phyloP scores from a whole-genome alignment of 2,797 vertebrate genomes.

The Tolypeutes matacus region DNA sequence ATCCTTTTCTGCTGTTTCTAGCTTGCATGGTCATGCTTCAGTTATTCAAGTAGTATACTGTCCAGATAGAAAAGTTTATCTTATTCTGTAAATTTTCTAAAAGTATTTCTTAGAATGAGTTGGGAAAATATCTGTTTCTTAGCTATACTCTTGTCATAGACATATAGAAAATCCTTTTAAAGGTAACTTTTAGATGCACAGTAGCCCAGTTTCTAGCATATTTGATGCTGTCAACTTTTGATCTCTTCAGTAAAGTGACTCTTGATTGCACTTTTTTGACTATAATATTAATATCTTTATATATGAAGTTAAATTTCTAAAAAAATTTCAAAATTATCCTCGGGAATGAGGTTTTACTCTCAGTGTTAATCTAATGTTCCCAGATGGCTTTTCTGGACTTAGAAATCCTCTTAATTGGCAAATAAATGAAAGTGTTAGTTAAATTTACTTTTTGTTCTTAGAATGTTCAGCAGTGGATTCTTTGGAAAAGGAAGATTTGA shows the following conservation, averaged over 20 bases:
- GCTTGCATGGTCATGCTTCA: constrained; percentile 5
- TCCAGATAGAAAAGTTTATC: background rate
- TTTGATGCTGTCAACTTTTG: constrained; percentile 32
- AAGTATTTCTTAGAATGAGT: constrained; percentile 32
- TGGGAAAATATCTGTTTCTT: background rate
- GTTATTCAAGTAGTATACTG: background rate
- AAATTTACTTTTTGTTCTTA: constrained; percentile 41
- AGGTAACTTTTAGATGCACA: background rate
- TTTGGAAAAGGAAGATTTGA: constrained; percentile 35
- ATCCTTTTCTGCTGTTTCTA: constrained; percentile 36
- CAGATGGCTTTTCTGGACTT: constrained; percentile 35
- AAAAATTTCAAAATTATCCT: constrained; percentile 39
- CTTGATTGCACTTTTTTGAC: constrained; percentile 1
- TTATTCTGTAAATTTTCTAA: constrained; percentile 36
- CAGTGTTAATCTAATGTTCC: constrained; percentile 26
- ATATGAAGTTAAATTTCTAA: constrained; percentile 68
- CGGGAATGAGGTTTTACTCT: constrained; percentile 23
- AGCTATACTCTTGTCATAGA: background rate
- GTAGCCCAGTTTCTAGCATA: constrained; percentile 11
- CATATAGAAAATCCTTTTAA: background rate
- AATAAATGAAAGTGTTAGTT: background rate
- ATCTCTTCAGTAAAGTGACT: constrained; percentile 21
- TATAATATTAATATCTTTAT: background rate
- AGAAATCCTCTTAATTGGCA: constrained; percentile 12
- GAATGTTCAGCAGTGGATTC: background rate